Base-by-base conservation (phyloP, 2,888 invertebrate species). In the Scrobipalpa atriplicella region DNA sequence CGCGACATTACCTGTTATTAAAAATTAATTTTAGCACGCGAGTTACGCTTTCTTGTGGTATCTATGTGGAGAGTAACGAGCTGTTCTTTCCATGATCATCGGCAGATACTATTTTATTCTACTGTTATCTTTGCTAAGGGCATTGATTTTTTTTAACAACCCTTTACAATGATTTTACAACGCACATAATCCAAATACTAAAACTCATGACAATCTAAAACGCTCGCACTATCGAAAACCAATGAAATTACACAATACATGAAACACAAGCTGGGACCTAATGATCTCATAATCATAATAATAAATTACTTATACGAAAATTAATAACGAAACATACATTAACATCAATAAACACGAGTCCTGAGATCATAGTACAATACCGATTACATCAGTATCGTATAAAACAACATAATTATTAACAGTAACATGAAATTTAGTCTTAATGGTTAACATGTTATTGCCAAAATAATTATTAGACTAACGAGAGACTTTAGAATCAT, bases 291-390 rank as follows among this genome's bases (percentile, higher is more conserved):
- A 43, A 36, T n/a, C 18, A 13, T 52, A 56, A 6, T 13, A 62
- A n/a, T 13, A 19, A 18, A 56, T 58, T 56, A 56, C 47, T 58
- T 54, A 19, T 62, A 65, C 36, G 21, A 52, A 56, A 9, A 65
- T 54, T 21, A 69, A 67, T 66, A 64, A 62, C n/a, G 69, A 65
- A 69, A 67, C 66, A 67, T 62, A 69, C 39, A 63, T 66, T 29
- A 29, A 66, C 54, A 70, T 64, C 51, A 66, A 71, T 67, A 69
- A 64, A 71, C 62, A 70, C 21, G 71, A 74, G 8, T 19, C 10
- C 21, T 84, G 84, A 85, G 84, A 85, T 85, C 85, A 84, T 78
- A 75, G 72, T 72, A 76, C 72, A 74, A 73, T 67, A 75, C 81
- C 72, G 80, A 83, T 82, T 74, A 75, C 71, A 83, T 83, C 81